Evolutionary conservation across 2,888 invertebrate genomes (phyloP), one percentile per base, ranked within the genome.

Genomic region (Smittia sp.): DNA sequence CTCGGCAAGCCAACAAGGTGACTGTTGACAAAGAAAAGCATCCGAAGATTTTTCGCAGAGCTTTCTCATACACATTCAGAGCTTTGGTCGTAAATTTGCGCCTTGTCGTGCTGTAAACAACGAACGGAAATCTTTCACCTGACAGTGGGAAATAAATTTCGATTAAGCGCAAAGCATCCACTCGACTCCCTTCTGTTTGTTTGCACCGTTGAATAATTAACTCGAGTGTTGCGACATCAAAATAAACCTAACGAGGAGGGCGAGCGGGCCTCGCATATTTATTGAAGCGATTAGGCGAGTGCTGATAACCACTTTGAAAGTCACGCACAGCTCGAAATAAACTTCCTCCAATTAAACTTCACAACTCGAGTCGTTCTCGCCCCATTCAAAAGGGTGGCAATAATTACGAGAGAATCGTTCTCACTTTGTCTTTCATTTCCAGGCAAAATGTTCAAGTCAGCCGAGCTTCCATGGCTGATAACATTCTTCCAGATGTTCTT

Each of bases 401-500:
- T 9, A n/a, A 62, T 22, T 41, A 1, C 13, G 15, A 41, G 27
- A 62, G 7, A 27, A 7, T 20, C 6, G 7, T 68, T 24, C 15
- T 66, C 3, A 41, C 25, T 32, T 32, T 32, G 9, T 39, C 24
- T 58, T 63, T 52, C n/a, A 41, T 20, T 77, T 77, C 74, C 79
- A 89, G 90, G 90, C 65, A 94, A 94, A 85, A 87, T 98, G 85
- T 96, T 98, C 82, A 91, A 92, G 79, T 91, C 94, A 18, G 88
- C 90, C 0, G 93, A 96, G 79, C 83, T 98, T 22, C 90, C 92
- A 0, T 90, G 91, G 85, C 85, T 98, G 75, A 89, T 95, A 46
- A 92, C 94, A 76, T 98, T 96, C 82, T 92, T 98, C 78, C 89
- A 98, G 80, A 91, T 98, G 88, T 98, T 98, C 81, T 94, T 95